Base-by-base conservation (phyloP, 2,113 vertebrate genomes). In the Meles meles region DNA sequence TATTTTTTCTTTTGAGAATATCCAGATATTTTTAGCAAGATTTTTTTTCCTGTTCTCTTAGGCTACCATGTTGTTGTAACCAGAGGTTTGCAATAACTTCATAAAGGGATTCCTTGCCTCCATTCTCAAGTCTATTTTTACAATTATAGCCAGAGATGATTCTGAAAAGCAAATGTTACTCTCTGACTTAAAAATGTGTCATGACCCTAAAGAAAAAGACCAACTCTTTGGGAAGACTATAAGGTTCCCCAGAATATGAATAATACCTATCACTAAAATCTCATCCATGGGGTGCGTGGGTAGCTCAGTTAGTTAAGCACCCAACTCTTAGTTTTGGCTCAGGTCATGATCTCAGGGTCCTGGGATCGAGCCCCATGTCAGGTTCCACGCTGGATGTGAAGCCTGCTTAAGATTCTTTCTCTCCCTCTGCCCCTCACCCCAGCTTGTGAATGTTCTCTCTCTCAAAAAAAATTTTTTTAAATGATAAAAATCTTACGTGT, bases 151-250 rank as follows among this genome's bases (percentile, higher is more conserved):
- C 82, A 91, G 90, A 91, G 47, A 84, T 69, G 63, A 81, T 93
- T 96, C 69, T 81, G 15, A 93, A 93, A 88, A 85, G 29, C 37
- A 96, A 88, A 96, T 96, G 37, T 79, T 77, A 85, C 29, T 81
- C 23, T 4, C 34, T 47, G 93, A 81, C 42, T 90, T 96, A 63
- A 88, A 94, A 61, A 52, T 72, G 59, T 88, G 63, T 89, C 42
- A 34, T 71, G 63, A 9, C 13, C 57, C 57, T 69, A 65, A 34
- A 81, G 69, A 79, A 94, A 94, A 92, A 79, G 44, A 90, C 4
- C 44, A 92, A 61, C 8, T 87, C 61, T 27, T 92, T 94, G 69
- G 61, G 21, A 55, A 42, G 27, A 55, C 81, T 83, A 11, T 31
- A 82, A 63, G 9, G 6, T 25, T 69, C 37, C 12, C 47, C 34